Base-by-base conservation (phyloP, 2,888 invertebrate species). In the Dryadula phaetusa region DNA sequence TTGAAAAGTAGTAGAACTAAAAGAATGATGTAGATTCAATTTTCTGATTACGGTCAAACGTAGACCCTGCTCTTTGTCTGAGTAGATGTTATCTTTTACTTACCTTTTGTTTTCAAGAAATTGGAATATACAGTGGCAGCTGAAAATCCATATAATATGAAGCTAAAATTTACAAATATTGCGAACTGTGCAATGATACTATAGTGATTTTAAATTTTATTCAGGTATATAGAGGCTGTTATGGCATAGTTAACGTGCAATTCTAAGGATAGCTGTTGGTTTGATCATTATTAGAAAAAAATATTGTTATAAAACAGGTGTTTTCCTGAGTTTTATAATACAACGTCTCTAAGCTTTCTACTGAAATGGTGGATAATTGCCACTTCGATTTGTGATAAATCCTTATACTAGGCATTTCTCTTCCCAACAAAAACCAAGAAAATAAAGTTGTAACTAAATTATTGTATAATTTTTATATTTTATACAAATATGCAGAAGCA, bases 391-490 rank as follows among this genome's bases (percentile, higher is more conserved):
- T n/a, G n/a, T n/a, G n/a, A n/a, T n/a, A n/a, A n/a, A n/a, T n/a
- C n/a, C n/a, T n/a, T n/a, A n/a, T n/a, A n/a, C n/a, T n/a, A n/a
- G n/a, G n/a, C n/a, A 6, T 42, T 18, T 16, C 8, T 44, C 10
- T 22, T 12, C 1, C 14, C 14, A 1, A 14, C 16, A 8, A 49
- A 28, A 52, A 16, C 16, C 5, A 52, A 52, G 16, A 28, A 16
- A 12, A 12, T 12, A 1, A 22, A 8, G 5, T 20, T 5, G 37
- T 25, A 22, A 67, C 64, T 66, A 65, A 61, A 70, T 66, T 64
- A 69, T 66, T 54, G 66, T 73, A 72, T 75, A 71, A 75, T 75
- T 76, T 77, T 75, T 75, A 75, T 77, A 70, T 66, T 71, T 71
- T 69, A 69, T 72, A 70, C 37, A 37, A 37, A 37, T 37, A 37